Evolutionary conservation across 2,797 vertebrate genomes (phyloP), one percentile per base, ranked within the genome.

Genomic region (Micrastur ruficollis): DNA sequence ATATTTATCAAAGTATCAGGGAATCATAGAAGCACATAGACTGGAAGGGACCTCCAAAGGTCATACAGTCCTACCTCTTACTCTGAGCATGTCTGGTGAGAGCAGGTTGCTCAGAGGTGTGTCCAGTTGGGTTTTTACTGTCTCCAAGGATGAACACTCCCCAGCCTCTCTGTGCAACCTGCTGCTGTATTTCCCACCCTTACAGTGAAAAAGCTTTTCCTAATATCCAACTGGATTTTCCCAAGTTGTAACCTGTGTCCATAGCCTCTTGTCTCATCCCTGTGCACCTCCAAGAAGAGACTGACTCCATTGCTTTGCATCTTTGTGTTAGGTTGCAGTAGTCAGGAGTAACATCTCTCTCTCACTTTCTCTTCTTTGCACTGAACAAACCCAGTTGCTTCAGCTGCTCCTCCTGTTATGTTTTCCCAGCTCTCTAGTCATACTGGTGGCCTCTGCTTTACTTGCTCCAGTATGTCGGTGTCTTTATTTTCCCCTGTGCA

Each of bases 1-100:
- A 85, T 94, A 80, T 80, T 93, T 91, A 88, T 81, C 88, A 56
- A 88, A 81, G 44, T 85, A 52, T 82, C 25, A 76, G 31, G 47
- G 74, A 89, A 59, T 86, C 26, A 23, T 6, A 63, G 88, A 89
- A 73, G 23, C 0, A 0, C 1, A 2, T 10, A 67, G 55, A 44
- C 59, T 59, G 67, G 59, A 73, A 87, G 25, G 25, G 31, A 86
- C 20, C 46, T 79, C 58, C 44, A 36, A n/a, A 71, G 44, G 55
- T 81, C 42, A 22, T 38, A 3, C 14, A 59, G 29, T n/a, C 34
- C 80, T 73, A 13, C 8, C 68, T 92, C 10, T 46, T 17, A 6
- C 1, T 6, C 1, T 8, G 52, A 68, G 26, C 47, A 26, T 0
- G 4, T 66, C 32, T 86, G 46, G 5, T 42, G 23, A 31, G 8